A percentile compares a stretch with the other conserved stretches of the same genome.
Evolutionary conservation across 2,888 invertebrate species (phyloP).

Genomic region (Agapostemon virescens): DNA sequence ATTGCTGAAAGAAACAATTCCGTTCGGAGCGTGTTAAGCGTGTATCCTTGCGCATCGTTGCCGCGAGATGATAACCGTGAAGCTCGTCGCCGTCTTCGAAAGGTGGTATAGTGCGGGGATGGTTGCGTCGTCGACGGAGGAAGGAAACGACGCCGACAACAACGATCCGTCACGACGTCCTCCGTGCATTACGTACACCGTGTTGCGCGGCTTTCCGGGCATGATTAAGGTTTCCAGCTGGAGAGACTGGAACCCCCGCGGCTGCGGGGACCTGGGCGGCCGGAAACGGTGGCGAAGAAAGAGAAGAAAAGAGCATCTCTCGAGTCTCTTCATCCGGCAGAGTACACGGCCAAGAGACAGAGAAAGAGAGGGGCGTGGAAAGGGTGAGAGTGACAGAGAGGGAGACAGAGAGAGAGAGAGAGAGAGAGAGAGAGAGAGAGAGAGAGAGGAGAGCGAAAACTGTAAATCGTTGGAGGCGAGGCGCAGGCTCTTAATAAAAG

Average conservation of each 20-base stretch:
- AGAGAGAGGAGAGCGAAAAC: conserved; percentile 12
- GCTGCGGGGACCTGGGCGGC: neutral
- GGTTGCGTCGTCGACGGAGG: neutral
- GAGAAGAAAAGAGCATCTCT: conserved; percentile 22
- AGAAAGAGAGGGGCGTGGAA: neutral
- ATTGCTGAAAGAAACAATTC: neutral
- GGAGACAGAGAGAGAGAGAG: neutral
- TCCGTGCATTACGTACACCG: conserved; percentile 33
- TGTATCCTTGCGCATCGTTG: neutral
- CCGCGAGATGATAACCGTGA: conserved; percentile 1
- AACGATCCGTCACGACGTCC: conserved; percentile 40
- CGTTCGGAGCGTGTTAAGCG: neutral
- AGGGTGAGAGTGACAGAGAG: neutral
- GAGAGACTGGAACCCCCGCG: conserved; percentile 9
- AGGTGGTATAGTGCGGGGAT: neutral
- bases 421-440: neutral
- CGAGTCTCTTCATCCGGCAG: conserved; percentile 39
- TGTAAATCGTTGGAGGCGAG: conserved; percentile 53
- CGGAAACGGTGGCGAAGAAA: neutral
- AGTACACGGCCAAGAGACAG: conserved; percentile 13
- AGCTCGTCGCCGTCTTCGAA: neutral
- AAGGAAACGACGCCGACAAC: conserved; percentile 1
- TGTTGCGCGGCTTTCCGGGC: conserved; percentile 40
- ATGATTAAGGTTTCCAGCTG: conserved; percentile 46
- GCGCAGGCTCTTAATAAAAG: conserved; percentile 60